phyloP scores from a whole-genome alignment of 2,113 vertebrate species.

The Syrmaticus mikado region DNA sequence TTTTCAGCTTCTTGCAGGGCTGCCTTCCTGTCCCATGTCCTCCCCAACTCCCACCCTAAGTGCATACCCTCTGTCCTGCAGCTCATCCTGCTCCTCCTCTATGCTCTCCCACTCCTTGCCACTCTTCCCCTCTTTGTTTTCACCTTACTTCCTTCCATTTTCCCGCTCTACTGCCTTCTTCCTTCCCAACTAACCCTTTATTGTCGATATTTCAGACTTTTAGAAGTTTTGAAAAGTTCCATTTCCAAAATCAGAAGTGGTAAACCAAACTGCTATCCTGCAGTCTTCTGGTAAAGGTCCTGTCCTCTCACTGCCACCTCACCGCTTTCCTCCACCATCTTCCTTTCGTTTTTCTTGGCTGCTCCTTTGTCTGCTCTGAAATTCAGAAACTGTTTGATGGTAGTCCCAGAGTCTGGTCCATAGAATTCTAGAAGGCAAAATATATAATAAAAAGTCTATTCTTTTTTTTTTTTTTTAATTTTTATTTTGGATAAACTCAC shows the following conservation, averaged over 20 bases:
- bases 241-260: background rate
- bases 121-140: constrained; percentile 55
- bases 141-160: constrained; percentile 60
- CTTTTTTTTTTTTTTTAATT: background rate
- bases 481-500: background rate
- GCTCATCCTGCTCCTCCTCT: constrained; percentile 51
- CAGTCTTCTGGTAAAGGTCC: background rate
- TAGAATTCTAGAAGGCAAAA: background rate
- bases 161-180: background rate
- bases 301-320: background rate
- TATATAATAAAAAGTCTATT: background rate
- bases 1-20: constrained; percentile 26
- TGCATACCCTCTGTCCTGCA: background rate
- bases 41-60: constrained; percentile 20
- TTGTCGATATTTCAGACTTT: background rate
- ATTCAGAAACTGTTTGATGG: background rate
- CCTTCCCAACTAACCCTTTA: constrained; percentile 43
- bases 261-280: background rate
- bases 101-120: background rate
- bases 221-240: background rate
- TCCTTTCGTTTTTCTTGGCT: constrained; percentile 24
- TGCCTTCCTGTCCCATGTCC: constrained; percentile 46
- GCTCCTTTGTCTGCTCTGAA: background rate
- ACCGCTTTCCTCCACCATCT: background rate
- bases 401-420: background rate